Evolutionary conservation across 30 jellyfish, hydroid and myxozoan genomes (phyloP).

Genomic region (Calvadosia cruxmelitensis): DNA sequence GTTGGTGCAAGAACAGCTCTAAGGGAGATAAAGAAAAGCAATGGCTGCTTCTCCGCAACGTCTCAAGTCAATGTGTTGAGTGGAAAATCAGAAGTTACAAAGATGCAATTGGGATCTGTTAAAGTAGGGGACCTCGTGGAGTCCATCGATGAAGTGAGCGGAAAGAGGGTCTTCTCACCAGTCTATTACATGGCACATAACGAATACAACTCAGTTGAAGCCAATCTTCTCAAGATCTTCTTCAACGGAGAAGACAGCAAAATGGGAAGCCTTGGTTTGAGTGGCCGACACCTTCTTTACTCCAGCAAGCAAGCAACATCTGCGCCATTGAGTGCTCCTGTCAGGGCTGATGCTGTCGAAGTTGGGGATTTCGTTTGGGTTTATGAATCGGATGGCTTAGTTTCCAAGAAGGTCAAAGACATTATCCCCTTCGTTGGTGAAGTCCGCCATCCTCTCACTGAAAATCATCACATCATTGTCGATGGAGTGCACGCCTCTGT

Average conservation of each 20-base stretch:
- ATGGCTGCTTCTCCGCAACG: conserved; percentile 25
- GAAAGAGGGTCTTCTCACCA: conserved; percentile 11
- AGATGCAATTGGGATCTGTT: conserved; percentile 7
- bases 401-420: neutral
- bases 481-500: conserved; percentile 35
- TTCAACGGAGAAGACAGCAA: conserved; percentile 7
- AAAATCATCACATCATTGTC: conserved; percentile 34
- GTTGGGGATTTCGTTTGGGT: conserved; percentile 26
- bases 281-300: conserved; percentile 33
- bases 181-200: conserved; percentile 28
- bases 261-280: conserved; percentile 15
- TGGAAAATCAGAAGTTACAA: neutral
- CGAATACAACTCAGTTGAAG: conserved; percentile 3
- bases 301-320: conserved; percentile 4
- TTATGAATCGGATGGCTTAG: neutral
- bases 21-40: neutral
- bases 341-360: neutral
- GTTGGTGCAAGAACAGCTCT: conserved; percentile 8
- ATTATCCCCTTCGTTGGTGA: conserved; percentile 15
- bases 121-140: conserved; percentile 24
- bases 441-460: conserved; percentile 27
- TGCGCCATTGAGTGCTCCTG: neutral
- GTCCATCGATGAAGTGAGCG: conserved; percentile 23
- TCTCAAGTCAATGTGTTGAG: conserved; percentile 8
- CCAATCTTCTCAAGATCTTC: conserved; percentile 5